Evolutionary conservation across 2,888 invertebrate genomes (phyloP).

Genomic region (Hylaea fasciaria): DNA sequence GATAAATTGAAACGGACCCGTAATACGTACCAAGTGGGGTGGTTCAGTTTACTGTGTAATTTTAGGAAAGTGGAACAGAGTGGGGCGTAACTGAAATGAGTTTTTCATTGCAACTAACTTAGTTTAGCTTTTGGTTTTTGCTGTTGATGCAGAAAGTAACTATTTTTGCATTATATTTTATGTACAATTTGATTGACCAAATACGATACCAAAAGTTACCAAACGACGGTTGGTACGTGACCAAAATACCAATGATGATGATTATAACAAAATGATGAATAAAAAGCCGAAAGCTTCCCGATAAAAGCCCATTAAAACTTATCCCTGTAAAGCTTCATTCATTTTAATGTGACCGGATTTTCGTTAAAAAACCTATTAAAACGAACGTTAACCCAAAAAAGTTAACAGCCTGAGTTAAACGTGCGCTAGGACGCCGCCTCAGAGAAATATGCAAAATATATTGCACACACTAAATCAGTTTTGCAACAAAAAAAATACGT

Average conservation of each 20-base stretch:
- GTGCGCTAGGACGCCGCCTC: slow-evolving; percentile 52
- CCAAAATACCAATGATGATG: too few species aligned
- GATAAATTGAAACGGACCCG: slow-evolving; percentile 15
- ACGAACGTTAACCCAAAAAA: slow-evolving; percentile 65
- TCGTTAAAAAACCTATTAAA: slow-evolving; percentile 54
- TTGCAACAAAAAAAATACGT: slow-evolving; percentile 41
- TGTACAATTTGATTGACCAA: too few species aligned
- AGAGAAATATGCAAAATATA: slow-evolving; percentile 57
- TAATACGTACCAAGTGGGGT: background rate
- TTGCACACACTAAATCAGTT: slow-evolving; percentile 57
- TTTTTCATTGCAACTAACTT: too few species aligned
- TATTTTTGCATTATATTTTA: too few species aligned
- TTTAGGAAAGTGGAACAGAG: background rate
- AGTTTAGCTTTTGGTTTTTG: too few species aligned
- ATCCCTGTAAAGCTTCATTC: slow-evolving; percentile 36
- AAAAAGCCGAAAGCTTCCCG: background rate
- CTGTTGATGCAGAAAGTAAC: too few species aligned
- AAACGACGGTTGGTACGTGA: too few species aligned
- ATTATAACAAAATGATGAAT: too few species aligned
- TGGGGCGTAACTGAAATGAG: too few species aligned
- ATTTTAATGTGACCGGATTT: slow-evolving; percentile 43
- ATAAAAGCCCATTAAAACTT: slow-evolving; percentile 31
- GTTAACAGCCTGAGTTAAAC: slow-evolving; percentile 59
- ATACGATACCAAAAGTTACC: too few species aligned
- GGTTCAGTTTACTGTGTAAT: slow-evolving; percentile 3